Conservation (phyloP, 2,113 vertebrate species). For the Anarhynchus alexandrinus region DNA sequence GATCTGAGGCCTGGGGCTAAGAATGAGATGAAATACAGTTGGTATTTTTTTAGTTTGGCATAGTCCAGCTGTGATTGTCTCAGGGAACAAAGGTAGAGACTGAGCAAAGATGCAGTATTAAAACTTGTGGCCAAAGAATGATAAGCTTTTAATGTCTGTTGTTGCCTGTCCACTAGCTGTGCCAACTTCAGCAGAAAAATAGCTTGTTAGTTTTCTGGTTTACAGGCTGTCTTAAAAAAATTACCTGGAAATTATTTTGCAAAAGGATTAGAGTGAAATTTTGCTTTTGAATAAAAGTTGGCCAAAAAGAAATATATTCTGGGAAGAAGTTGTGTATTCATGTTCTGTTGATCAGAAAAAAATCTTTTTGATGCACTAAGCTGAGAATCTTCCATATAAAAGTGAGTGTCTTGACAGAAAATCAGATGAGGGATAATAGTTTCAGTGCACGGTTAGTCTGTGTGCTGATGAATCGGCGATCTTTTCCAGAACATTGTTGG, state of each 20-base stretch:
- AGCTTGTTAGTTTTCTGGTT: background rate
- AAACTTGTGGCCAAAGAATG: slow-evolving; percentile 33
- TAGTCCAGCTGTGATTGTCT: slow-evolving; percentile 18
- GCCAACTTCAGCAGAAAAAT: background rate
- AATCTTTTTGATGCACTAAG: background rate
- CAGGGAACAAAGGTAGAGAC: slow-evolving; percentile 11
- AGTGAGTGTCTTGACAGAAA: background rate
- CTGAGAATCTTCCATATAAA: background rate
- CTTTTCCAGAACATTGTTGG: background rate
- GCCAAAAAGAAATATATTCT: background rate
- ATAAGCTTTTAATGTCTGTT: slow-evolving; percentile 27
- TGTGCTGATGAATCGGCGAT: background rate
- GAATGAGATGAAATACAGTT: slow-evolving; percentile 38
- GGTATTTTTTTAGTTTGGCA: slow-evolving; percentile 11
- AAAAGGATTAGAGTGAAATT: background rate
- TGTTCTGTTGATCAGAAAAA: background rate
- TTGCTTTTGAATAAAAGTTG: background rate
- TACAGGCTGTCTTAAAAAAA: background rate
- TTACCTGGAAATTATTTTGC: background rate
- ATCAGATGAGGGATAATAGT: background rate
- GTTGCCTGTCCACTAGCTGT: background rate
- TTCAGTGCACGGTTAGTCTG: background rate
- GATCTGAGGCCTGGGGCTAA: slow-evolving; percentile 51
- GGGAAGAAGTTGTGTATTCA: background rate
- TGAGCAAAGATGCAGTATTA: slow-evolving; percentile 29